These are phyloP conservation scores for Sinotaia quadrata DNA, from an alignment of 2,888 invertebrate species.

Conservation along the genomic window DNA sequence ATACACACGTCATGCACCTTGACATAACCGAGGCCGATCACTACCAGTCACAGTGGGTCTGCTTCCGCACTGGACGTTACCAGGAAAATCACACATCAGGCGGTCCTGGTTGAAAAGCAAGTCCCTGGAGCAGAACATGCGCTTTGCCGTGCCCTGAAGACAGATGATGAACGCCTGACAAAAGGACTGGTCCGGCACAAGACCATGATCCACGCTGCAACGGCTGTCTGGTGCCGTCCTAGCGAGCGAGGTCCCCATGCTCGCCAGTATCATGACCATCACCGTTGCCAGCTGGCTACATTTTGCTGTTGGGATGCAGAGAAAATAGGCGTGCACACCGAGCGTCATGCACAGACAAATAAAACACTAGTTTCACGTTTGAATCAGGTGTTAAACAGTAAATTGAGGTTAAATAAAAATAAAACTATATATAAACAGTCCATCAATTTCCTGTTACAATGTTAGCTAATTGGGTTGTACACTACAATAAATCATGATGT, in stretches of 20 bases:
- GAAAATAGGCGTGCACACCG: background rate
- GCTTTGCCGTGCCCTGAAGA: background rate
- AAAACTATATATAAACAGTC: no score
- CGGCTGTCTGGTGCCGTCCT: background rate
- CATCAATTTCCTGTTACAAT: no score
- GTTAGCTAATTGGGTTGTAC: no score
- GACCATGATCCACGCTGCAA: slow-evolving; percentile 8
- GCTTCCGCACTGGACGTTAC: slow-evolving; percentile 5
- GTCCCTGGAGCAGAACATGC: slow-evolving; percentile 7
- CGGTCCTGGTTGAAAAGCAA: background rate
- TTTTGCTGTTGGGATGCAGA: background rate
- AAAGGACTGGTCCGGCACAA: slow-evolving; percentile 8
- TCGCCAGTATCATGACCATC: background rate
- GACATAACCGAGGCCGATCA: no score
- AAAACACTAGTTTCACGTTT: no score
- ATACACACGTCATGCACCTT: no score
- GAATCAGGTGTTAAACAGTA: no score
- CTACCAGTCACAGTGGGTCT: background rate
- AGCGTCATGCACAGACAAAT: background rate
- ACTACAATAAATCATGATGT: no score
- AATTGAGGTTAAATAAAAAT: no score
- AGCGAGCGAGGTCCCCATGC: no score
- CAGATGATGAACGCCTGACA: slow-evolving; percentile 1
- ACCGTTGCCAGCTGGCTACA: background rate
- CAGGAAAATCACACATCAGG: slow-evolving; percentile 4